phyloP scores from a whole-genome alignment of 1,140 invertebrate species.

The Orchestia grillus region DNA sequence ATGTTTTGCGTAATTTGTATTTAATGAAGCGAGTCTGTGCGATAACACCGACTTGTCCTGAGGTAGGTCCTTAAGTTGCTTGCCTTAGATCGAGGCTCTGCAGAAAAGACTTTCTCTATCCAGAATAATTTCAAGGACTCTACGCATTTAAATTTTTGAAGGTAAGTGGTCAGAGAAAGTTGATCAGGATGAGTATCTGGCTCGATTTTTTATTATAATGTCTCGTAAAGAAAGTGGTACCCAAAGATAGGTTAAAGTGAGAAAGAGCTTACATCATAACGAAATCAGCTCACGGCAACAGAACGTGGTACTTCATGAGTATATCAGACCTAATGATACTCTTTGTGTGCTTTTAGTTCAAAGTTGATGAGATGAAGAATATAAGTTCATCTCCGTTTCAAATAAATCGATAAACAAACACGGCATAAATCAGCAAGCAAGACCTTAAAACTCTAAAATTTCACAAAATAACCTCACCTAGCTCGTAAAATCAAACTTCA shows the following conservation, averaged over 20 bases:
- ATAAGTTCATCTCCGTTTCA: too few species aligned
- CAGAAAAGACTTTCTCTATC: background rate
- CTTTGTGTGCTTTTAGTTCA: too few species aligned
- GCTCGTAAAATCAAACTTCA: background rate
- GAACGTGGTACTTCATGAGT: too few species aligned
- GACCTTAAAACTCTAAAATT: background rate
- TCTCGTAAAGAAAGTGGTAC: too few species aligned
- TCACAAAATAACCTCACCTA: background rate
- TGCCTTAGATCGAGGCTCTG: background rate
- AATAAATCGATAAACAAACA: background rate
- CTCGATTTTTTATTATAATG: too few species aligned
- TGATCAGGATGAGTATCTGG: too few species aligned
- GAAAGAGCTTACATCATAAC: too few species aligned
- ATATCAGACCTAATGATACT: too few species aligned
- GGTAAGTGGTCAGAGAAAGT: background rate
- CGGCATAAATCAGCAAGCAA: background rate
- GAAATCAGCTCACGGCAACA: too few species aligned
- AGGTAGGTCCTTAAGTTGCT: background rate
- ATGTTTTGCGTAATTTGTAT: slow-evolving; percentile 2
- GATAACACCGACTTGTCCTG: background rate
- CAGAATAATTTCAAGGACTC: background rate
- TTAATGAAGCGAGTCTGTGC: background rate
- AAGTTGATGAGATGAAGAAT: too few species aligned
- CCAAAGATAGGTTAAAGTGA: too few species aligned
- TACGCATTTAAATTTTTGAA: background rate